Evolutionary conservation across 2,888 invertebrate species (phyloP).

Genomic region (Drosophila atripex): DNA sequence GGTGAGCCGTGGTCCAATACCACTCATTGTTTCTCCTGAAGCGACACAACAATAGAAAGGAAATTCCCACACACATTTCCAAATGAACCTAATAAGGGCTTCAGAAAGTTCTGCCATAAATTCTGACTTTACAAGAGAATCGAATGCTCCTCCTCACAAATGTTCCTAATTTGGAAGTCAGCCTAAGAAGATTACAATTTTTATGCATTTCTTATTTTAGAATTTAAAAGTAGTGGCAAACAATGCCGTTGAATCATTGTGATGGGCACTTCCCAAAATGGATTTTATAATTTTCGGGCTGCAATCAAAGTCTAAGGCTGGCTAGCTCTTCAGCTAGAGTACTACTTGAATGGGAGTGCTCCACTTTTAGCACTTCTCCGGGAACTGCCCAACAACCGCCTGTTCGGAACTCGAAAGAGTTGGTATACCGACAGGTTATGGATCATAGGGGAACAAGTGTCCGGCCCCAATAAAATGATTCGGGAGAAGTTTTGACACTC

Average conservation of each 20-base stretch:
- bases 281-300: constrained; percentile 4
- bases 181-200: neutral
- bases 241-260: constrained; percentile 2
- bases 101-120: constrained; percentile 18
- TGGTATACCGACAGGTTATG: constrained; percentile 4
- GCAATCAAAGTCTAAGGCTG: constrained; percentile 11
- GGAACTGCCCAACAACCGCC: constrained; percentile 18
- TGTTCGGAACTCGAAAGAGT: neutral
- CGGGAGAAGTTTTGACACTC: constrained; percentile 45
- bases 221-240: neutral
- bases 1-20: constrained; percentile 20
- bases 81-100: constrained; percentile 8
- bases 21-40: constrained; percentile 8
- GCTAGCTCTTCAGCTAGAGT: constrained; percentile 12
- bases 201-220: neutral
- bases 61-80: constrained; percentile 22
- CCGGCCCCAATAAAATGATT: constrained; percentile 35
- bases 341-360: constrained; percentile 28
- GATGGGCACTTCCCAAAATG: neutral
- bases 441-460: neutral
- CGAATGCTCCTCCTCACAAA: constrained; percentile 1
- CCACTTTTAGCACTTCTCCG: constrained; percentile 6
- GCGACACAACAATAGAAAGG: constrained; percentile 2
- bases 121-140: constrained; percentile 6
- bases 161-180: neutral